A percentile compares a stretch with the other conserved stretches of the same genome.
phyloP scores from a whole-genome alignment of 2,113 vertebrate genomes.

The Halcyon senegalensis region DNA sequence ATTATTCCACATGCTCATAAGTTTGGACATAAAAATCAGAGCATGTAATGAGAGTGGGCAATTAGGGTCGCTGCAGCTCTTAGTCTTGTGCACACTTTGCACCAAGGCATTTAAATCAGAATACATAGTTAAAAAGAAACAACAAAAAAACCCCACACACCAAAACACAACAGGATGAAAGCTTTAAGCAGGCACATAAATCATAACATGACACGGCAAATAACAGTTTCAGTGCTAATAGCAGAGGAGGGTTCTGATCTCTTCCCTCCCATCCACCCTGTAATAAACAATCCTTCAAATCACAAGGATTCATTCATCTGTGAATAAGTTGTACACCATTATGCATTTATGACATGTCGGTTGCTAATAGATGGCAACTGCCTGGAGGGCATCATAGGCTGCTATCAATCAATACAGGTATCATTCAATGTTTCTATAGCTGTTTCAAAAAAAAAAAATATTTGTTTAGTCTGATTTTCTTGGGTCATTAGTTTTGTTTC shows the following conservation, averaged over 20 bases:
- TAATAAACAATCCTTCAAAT: background rate
- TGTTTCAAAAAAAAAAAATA: background rate
- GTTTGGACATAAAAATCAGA: background rate
- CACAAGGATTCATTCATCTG: background rate
- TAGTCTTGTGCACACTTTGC: background rate
- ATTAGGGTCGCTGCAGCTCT: background rate
- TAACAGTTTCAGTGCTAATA: background rate
- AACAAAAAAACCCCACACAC: rapidly evolving
- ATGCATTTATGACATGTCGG: background rate
- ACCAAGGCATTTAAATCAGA: background rate
- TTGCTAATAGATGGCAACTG: background rate
- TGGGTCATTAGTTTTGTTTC: background rate
- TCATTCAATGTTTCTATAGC: background rate
- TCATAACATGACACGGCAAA: background rate
- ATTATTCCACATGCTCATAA: background rate
- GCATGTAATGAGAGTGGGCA: background rate
- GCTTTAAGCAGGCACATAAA: background rate
- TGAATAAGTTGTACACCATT: background rate
- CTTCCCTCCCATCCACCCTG: background rate
- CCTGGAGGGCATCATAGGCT: background rate
- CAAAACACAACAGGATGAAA: background rate
- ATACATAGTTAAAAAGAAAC: rapidly evolving
- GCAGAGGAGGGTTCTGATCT: background rate
- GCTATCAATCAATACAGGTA: background rate
- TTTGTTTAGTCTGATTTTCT: background rate